Conservation (phyloP, 2,113 vertebrate genomes). For the Collichthys lucidus region DNA sequence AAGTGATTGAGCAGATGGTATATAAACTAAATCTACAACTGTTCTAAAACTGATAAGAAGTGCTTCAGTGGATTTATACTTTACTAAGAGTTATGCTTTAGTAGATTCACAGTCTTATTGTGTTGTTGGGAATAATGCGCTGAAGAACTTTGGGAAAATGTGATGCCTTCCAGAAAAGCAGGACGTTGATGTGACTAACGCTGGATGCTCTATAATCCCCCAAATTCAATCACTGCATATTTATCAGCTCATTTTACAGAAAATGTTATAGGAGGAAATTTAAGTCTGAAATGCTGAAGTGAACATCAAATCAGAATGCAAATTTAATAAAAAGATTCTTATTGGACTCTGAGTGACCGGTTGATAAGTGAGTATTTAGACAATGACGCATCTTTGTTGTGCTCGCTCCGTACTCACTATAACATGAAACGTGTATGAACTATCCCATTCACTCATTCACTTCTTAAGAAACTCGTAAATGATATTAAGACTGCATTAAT, state of each 20-base stretch:
- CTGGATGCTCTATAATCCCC: background rate
- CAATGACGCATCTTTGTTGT: too few relatives aligned
- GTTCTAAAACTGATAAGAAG: too few relatives aligned
- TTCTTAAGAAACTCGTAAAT: too few relatives aligned
- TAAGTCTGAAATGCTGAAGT: background rate
- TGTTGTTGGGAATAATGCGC: background rate
- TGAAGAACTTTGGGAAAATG: background rate
- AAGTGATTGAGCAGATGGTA: too few relatives aligned
- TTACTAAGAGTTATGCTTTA: conserved; percentile 9
- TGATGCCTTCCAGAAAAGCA: background rate
- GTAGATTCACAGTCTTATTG: background rate
- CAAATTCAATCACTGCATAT: background rate
- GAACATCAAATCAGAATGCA: background rate
- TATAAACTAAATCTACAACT: too few relatives aligned
- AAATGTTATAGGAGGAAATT: background rate
- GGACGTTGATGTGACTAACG: background rate
- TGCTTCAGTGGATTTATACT: too few relatives aligned
- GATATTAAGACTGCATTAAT: too few relatives aligned
- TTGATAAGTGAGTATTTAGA: too few relatives aligned
- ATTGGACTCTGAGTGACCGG: background rate
- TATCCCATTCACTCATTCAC: too few relatives aligned
- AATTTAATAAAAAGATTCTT: background rate
- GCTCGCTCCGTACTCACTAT: too few relatives aligned
- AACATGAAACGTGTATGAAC: too few relatives aligned
- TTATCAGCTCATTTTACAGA: background rate